These are phyloP conservation scores for Sminthurinus aureus DNA, from an alignment of 2,888 invertebrate genomes.

Conservation along the genomic window DNA sequence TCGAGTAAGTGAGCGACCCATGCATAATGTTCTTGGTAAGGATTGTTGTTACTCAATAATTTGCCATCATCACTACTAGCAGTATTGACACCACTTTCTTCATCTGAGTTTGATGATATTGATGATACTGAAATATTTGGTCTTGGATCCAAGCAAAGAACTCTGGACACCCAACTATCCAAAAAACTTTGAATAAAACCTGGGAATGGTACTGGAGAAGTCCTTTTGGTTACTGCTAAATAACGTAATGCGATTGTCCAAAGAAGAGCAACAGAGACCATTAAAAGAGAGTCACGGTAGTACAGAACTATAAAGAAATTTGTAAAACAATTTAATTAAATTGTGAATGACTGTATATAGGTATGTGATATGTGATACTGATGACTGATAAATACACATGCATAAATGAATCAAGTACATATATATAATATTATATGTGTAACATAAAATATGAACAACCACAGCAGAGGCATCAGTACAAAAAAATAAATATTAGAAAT, in stretches of 20 bases:
- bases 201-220: constrained; percentile 59
- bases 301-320: constrained; percentile 54
- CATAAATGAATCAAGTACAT: too few species aligned
- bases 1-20: constrained; percentile 59
- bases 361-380: constrained; percentile 3
- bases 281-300: constrained; percentile 58
- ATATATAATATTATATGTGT: neutral
- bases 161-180: constrained; percentile 53
- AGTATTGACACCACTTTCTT: constrained; percentile 28
- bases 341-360: constrained; percentile 1
- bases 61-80: constrained; percentile 50
- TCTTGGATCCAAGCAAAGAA: constrained; percentile 57
- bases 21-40: constrained; percentile 59
- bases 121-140: constrained; percentile 45
- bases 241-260: constrained; percentile 59
- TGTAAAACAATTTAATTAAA: neutral
- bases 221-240: constrained; percentile 57
- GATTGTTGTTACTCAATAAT: constrained; percentile 50
- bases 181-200: constrained; percentile 53
- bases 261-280: constrained; percentile 56
- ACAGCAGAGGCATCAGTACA: too few species aligned
- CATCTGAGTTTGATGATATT: constrained; percentile 16
- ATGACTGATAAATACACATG: too few species aligned
- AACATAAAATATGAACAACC: neutral
- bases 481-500: too few species aligned